Evolutionary conservation across 2,888 invertebrate genomes (phyloP), one percentile per base, ranked within the genome.

Genomic region (Calliopum simillimum): DNA sequence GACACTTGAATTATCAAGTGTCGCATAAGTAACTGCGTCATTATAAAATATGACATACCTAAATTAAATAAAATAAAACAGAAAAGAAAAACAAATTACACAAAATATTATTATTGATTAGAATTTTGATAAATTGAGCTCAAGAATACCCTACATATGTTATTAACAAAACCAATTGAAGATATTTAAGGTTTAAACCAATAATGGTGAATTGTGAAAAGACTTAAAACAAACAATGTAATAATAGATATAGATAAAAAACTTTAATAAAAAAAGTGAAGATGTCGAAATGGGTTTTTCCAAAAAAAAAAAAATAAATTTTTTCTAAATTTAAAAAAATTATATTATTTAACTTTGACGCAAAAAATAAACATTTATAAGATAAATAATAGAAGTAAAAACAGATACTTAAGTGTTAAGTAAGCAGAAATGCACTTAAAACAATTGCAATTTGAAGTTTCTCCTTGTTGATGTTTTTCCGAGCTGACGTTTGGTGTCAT

Each of bases 1-100:
- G 70, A 78, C 80, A 80, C 79, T 80, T 79, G 78, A 80, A 74
- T 77, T 79, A 77, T 80, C 77, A 77, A 80, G 79, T 79, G 80
- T 80, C 78, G 16, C 1, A 41, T 41, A 23, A 23, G 61, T 44
- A 61, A 61, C 46, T 61, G 61, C 61, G 61, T 61, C 46, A 44
- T 61, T 61, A 19, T 49, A 44, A 62, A 46, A 62, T 62, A 62
- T 62, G 47, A 62, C 21, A 62, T 46, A 43, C 16, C 6, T 16
- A 43, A 49, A 14, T 5, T 49, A 23, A 64, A 33, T n/a, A 25
- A 14, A 51, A 47, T 14, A 25, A 51, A 16, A 51, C 16, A 51
- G 14, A 16, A 51, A 21, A 33, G 49, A 51, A 23, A 13, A 25
- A 51, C n/a, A 64, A 33, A 33, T 41, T 13, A 25, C 3, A 49